Base-by-base conservation (phyloP, 2,888 invertebrate species). In the Psococerastis gibbosa region DNA sequence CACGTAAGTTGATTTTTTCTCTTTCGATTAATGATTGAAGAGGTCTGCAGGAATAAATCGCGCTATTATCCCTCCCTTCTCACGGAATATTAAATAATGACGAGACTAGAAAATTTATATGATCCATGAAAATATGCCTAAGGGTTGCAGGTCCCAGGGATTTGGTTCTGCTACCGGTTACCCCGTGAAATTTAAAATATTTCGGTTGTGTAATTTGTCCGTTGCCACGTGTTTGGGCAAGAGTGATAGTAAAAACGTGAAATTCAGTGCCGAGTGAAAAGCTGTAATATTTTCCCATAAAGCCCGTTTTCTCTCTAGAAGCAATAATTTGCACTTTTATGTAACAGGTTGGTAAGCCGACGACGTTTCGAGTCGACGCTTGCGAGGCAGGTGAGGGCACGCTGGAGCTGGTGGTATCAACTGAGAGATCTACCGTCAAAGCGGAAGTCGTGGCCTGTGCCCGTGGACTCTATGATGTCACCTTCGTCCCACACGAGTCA, bases 301-400 rank as follows among this genome's bases (percentile, higher is more conserved):
- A n/a, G n/a, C n/a, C n/a, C n/a, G n/a, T n/a, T n/a, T n/a, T n/a
- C n/a, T n/a, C n/a, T n/a, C n/a, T n/a, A n/a, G n/a, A n/a, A n/a
- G n/a, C n/a, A n/a, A n/a, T n/a, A n/a, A n/a, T n/a, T n/a, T n/a
- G n/a, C n/a, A n/a, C n/a, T n/a, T n/a, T n/a, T n/a, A n/a, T n/a
- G n/a, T 50, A 51, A 2, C 55, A 69, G 69, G 68, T 88, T 8
- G 85, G 85, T 3, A 79, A 84, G 54, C 83, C 88, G 0, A 81
- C 88, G 1, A 89, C 88, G 0, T 89, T 89, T 59, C 84, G 84
- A 52, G 92, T 94, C 27, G 92, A 94, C 63, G 91, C 92, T 1
- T 87, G 88, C 0, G 84, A 88, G 54, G 92, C 94, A 2, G 94
- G 94, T 0, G 88, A 91, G 60, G 94, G 94, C 2, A 89, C 88